Evolutionary conservation across 2,797 vertebrate genomes (phyloP).

Genomic region (Hypotaenidia okinawae): DNA sequence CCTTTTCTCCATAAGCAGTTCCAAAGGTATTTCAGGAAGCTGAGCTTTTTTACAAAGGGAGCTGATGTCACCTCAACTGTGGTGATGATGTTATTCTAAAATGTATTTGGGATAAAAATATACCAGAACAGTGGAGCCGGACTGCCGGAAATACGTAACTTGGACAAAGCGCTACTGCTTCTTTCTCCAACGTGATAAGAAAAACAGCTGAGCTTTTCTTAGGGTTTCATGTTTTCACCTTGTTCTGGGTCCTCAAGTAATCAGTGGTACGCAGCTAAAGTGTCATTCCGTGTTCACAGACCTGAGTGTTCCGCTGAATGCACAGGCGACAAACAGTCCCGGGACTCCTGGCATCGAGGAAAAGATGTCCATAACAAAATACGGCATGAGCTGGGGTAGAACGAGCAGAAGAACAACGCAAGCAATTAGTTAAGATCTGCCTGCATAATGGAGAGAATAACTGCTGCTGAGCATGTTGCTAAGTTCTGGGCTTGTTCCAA

Average conservation of each 20-base stretch:
- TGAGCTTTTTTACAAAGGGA: neutral
- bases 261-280: neutral
- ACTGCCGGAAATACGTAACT: neutral
- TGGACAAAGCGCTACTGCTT: neutral
- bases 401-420: neutral
- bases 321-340: constrained; percentile 86
- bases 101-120: neutral
- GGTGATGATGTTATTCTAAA: neutral
- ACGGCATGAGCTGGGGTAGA: constrained; percentile 81
- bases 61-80: neutral
- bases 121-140: neutral
- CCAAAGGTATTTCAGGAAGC: neutral
- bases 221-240: neutral
- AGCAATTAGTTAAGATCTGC: neutral
- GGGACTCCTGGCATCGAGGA: constrained; percentile 81
- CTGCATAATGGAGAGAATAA: neutral
- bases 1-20: neutral
- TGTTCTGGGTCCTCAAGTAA: neutral
- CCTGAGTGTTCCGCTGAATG: constrained; percentile 88
- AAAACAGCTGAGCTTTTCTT: neutral
- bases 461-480: neutral
- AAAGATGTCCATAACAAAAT: constrained; percentile 89
- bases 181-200: neutral
- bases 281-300: constrained; percentile 40
- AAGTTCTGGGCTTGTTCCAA: neutral